Evolutionary conservation across 2,113 vertebrate genomes (phyloP), one percentile per base, ranked within the genome.

Genomic region (Acinonyx jubatus): DNA sequence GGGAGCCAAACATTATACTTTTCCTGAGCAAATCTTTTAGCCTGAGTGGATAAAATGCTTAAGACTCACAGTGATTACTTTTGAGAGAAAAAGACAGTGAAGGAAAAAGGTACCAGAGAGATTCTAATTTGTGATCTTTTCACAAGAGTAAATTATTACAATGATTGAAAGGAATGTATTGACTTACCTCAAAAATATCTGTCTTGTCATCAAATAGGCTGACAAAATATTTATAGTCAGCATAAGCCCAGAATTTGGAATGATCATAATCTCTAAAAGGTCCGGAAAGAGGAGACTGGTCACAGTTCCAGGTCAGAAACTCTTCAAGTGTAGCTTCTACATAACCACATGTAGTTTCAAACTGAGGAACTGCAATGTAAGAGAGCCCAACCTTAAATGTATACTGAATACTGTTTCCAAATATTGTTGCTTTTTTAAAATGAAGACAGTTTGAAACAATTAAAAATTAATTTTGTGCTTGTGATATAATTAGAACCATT

Each of bases 151-250:
- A 93, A 82, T 84, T 89, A 73, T 82, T 83, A 82, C 6, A 6
- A 68, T 96, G 93, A 89, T 66, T 93, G 87, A 52, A 97, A 92
- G 61, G n/a, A 97, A 94, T 65, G 31, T 68, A 95, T 78, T 95
- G 33, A 91, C 95, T 99, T 99, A 99, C 99, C 99, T 99, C 98
- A 98, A 99, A 99, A 98, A 99, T 97, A 89, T 99, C 98, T 50
- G 99, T 98, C 73, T 99, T 99, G 61, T 99, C 99, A 98, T 99
- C 99, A 98, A 99, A 99, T 94, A 99, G 45, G 82, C 79, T 96
- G 69, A 99, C 98, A 52, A 99, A 99, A 97, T 99, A 99, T 97
- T 99, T 99, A 98, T 99, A 99, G 98, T 99, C 99, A 25, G 99
- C 99, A 7, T 99, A 99, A 89, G 99, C 99, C 99, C 99, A 99